Evolutionary conservation across 2,113 vertebrate species (phyloP), one percentile per base, ranked within the genome.

Genomic region (Phyllostomus discolor): DNA sequence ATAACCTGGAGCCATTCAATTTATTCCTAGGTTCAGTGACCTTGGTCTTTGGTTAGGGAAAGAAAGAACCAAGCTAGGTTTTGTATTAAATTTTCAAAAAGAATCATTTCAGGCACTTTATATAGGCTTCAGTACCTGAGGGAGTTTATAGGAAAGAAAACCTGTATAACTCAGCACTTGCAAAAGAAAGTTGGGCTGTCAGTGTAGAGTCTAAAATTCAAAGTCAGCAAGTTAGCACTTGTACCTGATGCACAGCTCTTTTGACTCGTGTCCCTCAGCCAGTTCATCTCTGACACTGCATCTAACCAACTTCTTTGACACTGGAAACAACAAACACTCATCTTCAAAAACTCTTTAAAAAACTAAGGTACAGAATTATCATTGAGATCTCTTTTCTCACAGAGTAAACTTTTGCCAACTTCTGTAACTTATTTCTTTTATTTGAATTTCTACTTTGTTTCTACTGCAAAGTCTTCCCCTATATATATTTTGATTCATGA

Each of bases 11-110:
- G 14, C 4, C 67, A 91, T 20, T 92, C 84, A 70, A 86, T 94
- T 38, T 90, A 73, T 95, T 95, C 59, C 43, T 90, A 83, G 78
- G 48, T 81, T 97, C 94, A 95, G 41, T 91, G 81, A 92, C 81
- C 88, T 86, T 2, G 0, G 75, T 79, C 57, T 84, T 90, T 82
- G 46, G 52, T 84, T 88, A 86, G 79, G n/a, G 52, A 94, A 93
- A 79, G 24, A 72, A 54, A 72, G 54, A 38, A 84, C 46, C 43
- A 75, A 92, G 48, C 16, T 82, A 54, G 28, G 72, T 70, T 94
- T 91, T 93, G 48, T 86, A 86, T 80, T 73, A 90, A 66, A 79
- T 85, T 96, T 95, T 91, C 59, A 88, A 95, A 14, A 94, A 91
- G 66, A 93, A 92, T 67, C 66, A 88, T 79, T 97, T 94, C 41